Evolutionary conservation across 2,113 vertebrate genomes (phyloP).

Genomic region (sheep (Ovis aries)): DNA sequence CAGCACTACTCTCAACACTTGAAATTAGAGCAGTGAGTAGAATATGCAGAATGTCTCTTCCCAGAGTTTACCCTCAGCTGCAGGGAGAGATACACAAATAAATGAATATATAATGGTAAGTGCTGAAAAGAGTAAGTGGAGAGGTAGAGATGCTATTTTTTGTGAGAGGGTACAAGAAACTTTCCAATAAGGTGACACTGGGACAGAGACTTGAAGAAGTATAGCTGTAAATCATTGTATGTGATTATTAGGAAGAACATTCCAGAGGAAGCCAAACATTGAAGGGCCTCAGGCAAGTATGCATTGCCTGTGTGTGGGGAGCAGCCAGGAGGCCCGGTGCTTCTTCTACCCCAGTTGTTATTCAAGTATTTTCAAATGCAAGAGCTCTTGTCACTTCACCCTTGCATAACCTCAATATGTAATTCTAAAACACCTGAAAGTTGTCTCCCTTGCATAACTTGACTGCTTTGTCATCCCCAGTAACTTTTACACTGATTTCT

Average conservation of each 20-base stretch:
- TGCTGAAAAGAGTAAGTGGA: conserved; percentile 2
- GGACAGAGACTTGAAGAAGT: neutral
- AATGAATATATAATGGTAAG: neutral
- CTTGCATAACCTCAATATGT: neutral
- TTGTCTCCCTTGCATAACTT: neutral
- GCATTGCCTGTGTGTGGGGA: neutral
- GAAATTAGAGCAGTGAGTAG: neutral
- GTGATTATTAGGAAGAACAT: neutral
- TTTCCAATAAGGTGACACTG: neutral
- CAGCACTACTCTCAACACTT: neutral
- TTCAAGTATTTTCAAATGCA: neutral
- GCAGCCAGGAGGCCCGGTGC: neutral
- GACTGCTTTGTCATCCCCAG: neutral
- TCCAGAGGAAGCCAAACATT: neutral
- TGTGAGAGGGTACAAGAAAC: neutral
- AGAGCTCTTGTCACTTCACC: neutral
- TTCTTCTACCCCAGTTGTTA: neutral
- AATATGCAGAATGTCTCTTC: neutral
- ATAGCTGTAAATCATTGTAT: neutral
- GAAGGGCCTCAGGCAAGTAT: neutral
- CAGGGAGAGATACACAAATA: neutral
- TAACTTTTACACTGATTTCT: neutral
- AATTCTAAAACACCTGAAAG: neutral
- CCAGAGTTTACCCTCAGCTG: neutral
- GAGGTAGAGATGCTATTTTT: neutral